A percentile compares a stretch with the other conserved stretches of the same genome.
Evolutionary conservation across 1,140 invertebrate genomes (phyloP).

Genomic region (Gonioctena quinquepunctata): DNA sequence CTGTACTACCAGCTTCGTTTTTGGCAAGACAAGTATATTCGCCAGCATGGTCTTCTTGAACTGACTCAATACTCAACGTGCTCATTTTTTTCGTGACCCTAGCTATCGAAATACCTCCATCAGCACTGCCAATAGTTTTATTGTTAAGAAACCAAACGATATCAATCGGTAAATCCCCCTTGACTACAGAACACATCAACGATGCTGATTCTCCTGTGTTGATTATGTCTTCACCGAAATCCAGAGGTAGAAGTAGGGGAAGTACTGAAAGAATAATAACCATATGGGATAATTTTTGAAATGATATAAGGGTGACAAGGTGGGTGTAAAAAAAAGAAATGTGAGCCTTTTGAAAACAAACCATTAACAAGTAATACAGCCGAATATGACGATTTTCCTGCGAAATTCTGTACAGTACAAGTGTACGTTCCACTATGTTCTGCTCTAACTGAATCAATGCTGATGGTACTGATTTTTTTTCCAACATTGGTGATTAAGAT

Average conservation of each 20-base stretch:
- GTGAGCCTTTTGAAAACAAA: too few relatives aligned
- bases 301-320: too few relatives aligned
- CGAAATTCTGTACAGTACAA: slow-evolving; percentile 70
- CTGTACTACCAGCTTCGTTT: slow-evolving; percentile 72
- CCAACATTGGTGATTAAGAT: slow-evolving; percentile 66
- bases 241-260: slow-evolving; percentile 69
- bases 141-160: slow-evolving; percentile 62
- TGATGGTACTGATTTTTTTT: slow-evolving; percentile 72
- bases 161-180: slow-evolving; percentile 70
- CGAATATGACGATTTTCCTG: slow-evolving; percentile 58
- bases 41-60: slow-evolving; percentile 73
- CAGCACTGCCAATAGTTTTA: slow-evolving; percentile 59
- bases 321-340: too few relatives aligned
- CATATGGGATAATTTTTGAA: too few relatives aligned
- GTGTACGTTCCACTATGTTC: slow-evolving; percentile 75
- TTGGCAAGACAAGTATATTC: slow-evolving; percentile 80
- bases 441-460: slow-evolving; percentile 69
- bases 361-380: slow-evolving; percentile 65
- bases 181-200: slow-evolving; percentile 64
- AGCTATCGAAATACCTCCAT: slow-evolving; percentile 68
- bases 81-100: slow-evolving; percentile 77
- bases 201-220: slow-evolving; percentile 68
- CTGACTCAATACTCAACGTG: slow-evolving; percentile 75
- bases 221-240: slow-evolving; percentile 65
- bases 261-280: slow-evolving; percentile 59